Conservation (phyloP, 2,888 invertebrate species). For the Eurytoma adleriae region DNA sequence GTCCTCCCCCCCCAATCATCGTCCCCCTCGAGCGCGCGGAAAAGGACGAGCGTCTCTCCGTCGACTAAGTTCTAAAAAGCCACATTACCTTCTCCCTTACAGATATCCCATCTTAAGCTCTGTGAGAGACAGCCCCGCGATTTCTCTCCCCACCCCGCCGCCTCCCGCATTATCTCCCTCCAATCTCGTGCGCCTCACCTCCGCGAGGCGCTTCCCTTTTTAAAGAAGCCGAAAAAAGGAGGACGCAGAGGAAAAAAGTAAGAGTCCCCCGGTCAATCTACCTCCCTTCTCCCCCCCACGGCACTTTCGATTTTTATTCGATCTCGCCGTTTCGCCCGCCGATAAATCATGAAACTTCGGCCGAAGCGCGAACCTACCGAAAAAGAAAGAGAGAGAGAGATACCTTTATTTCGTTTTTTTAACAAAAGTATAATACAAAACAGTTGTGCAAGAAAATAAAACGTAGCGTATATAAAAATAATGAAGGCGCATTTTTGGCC, state of each 20-base stretch:
- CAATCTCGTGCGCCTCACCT: slow-evolving; percentile 37
- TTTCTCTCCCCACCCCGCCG: slow-evolving; percentile 3
- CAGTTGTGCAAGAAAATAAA: too few relatives aligned
- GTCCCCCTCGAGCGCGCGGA: background rate
- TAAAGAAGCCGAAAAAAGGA: slow-evolving; percentile 17
- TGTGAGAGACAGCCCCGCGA: slow-evolving; percentile 30
- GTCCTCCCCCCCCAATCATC: background rate
- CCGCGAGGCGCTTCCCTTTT: background rate
- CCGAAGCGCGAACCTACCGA: too few relatives aligned
- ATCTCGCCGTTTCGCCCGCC: slow-evolving; percentile 49
- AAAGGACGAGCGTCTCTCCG: slow-evolving; percentile 40
- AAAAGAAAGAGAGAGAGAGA: too few relatives aligned
- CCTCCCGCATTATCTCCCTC: slow-evolving; percentile 34
- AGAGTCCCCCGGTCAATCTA: slow-evolving; percentile 49
- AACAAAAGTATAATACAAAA: too few relatives aligned
- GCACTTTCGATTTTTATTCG: slow-evolving; percentile 49
- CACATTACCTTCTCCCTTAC: slow-evolving; percentile 31
- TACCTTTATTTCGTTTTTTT: too few relatives aligned
- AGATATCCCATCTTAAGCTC: slow-evolving; percentile 32
- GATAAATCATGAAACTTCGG: slow-evolving; percentile 51
- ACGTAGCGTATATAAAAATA: too few relatives aligned
- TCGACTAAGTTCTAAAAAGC: slow-evolving; percentile 54
- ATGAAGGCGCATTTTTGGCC: too few relatives aligned
- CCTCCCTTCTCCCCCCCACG: slow-evolving; percentile 16
- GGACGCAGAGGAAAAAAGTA: slow-evolving; percentile 18